Evolutionary conservation across 2,888 invertebrate species (phyloP).

Genomic region (Homarus gammarus): DNA sequence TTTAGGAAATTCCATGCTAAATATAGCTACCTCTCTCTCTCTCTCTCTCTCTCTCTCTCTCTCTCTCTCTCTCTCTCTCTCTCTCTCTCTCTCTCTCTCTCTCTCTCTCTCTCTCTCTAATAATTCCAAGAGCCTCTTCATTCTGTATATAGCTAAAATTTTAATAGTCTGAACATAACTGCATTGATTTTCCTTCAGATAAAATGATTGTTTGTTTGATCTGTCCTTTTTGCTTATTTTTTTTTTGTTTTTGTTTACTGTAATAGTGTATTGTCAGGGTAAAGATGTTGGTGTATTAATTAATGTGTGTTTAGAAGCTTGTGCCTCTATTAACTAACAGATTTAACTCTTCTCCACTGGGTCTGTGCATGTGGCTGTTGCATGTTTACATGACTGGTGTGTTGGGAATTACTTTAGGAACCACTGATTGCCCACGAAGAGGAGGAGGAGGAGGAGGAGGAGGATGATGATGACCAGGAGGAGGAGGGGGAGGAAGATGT

Average conservation of each 20-base stretch:
- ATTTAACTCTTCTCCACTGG: slow-evolving; percentile 33
- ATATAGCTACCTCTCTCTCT: not conserved
- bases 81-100: not conserved
- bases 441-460: slow-evolving; percentile 24
- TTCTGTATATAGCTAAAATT: too few relatives aligned
- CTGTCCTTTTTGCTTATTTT: too few relatives aligned
- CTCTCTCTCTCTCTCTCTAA: not conserved
- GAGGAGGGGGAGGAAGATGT: slow-evolving; percentile 59
- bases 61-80: not conserved
- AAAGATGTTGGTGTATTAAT: not conserved
- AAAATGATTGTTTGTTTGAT: too few relatives aligned
- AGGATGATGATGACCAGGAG: slow-evolving; percentile 41
- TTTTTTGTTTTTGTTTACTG: not conserved
- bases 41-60: slow-evolving; percentile 7
- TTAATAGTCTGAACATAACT: too few relatives aligned
- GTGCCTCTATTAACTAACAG: slow-evolving; percentile 29
- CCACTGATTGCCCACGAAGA: slow-evolving; percentile 34
- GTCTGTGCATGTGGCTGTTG: slow-evolving; percentile 60
- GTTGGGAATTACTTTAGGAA: slow-evolving; percentile 58
- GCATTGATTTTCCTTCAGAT: too few relatives aligned
- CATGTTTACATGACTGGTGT: slow-evolving; percentile 60
- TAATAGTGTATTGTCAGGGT: not conserved
- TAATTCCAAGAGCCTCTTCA: too few relatives aligned
- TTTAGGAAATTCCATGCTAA: too few relatives aligned
- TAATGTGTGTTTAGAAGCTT: not conserved